Conservation (phyloP, 2,113 vertebrate species). For the Phyllostomus discolor region DNA sequence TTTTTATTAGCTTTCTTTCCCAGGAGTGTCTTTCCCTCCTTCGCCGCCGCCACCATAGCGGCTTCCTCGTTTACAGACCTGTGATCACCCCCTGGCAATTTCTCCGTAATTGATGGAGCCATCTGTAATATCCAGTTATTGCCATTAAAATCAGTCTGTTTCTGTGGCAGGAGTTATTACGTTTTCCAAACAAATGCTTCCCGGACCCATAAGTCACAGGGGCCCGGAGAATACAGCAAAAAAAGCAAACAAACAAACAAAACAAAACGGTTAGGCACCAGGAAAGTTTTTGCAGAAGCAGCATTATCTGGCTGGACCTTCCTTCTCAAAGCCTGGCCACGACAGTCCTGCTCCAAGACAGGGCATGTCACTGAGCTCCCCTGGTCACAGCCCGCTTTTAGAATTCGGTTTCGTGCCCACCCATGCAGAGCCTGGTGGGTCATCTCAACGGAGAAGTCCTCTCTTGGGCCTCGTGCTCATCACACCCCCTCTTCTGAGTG, state of each 20-base stretch:
- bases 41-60: background rate
- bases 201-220: too few species aligned
- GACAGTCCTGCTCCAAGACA: background rate
- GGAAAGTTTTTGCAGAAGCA: too few species aligned
- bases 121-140: background rate
- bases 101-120: background rate
- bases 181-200: background rate
- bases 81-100: background rate
- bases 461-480: too few species aligned
- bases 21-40: background rate
- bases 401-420: too few species aligned
- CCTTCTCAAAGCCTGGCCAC: too few species aligned
- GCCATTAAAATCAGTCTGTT: conserved; percentile 26
- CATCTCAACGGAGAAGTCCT: too few species aligned
- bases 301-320: too few species aligned
- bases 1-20: background rate
- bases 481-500: background rate
- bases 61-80: background rate
- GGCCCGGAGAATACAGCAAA: too few species aligned
- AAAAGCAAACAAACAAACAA: too few species aligned
- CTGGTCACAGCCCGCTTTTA: too few species aligned
- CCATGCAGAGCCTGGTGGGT: too few species aligned
- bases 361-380: background rate
- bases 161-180: background rate
- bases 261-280: too few species aligned